Evolutionary conservation across 2,113 vertebrate species (phyloP).

Genomic region (Junco hyemalis): DNA sequence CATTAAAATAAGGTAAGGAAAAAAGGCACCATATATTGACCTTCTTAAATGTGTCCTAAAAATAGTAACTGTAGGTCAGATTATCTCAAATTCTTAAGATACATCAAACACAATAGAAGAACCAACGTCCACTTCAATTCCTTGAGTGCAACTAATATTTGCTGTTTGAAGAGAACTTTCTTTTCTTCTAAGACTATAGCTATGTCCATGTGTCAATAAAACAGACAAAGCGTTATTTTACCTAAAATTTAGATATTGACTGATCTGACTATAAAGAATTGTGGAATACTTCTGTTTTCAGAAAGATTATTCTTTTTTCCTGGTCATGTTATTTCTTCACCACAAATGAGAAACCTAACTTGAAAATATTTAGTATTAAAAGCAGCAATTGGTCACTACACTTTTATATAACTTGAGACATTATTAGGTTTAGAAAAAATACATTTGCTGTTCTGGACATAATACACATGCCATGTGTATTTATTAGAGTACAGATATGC

Average conservation of each 20-base stretch:
- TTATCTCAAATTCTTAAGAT: neutral
- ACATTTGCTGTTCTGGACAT: neutral
- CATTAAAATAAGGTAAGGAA: neutral
- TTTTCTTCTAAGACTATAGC: neutral
- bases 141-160: neutral
- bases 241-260: neutral
- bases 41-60: neutral
- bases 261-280: neutral
- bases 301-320: neutral
- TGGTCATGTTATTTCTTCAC: neutral
- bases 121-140: neutral
- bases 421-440: neutral
- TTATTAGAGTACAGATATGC: neutral
- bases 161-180: neutral
- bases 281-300: neutral
- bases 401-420: neutral
- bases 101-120: neutral
- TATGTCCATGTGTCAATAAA: neutral
- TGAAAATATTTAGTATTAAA: neutral
- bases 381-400: neutral
- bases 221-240: neutral
- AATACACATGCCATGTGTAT: neutral
- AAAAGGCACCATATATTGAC: rapidly evolving
- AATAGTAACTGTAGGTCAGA: neutral
- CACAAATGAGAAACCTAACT: neutral